Evolutionary conservation across 2,113 vertebrate species (phyloP).

Genomic region (Periophthalmus modestus): DNA sequence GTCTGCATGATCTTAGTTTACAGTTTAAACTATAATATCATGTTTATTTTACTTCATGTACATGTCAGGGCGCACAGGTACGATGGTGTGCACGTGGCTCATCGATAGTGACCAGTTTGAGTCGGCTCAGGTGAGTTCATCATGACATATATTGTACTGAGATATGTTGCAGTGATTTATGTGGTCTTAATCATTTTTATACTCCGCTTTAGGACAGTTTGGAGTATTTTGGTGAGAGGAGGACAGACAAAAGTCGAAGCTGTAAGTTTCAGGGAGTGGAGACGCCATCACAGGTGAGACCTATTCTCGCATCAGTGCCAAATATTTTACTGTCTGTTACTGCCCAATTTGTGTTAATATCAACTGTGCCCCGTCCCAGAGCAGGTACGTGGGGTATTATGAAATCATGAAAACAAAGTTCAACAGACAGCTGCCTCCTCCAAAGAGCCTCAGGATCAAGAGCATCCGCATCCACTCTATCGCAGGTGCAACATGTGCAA

Average conservation of each 20-base stretch:
- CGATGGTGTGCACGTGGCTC: constrained; percentile 89
- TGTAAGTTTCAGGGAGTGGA: constrained; percentile 94
- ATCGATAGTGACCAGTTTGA: constrained; percentile 87
- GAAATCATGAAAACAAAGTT: constrained; percentile 86
- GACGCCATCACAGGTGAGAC: constrained; percentile 91
- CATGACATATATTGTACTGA: not conserved
- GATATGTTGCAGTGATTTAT: not conserved
- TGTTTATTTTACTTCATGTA: not conserved
- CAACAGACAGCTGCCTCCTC: constrained; percentile 82
- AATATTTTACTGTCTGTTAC: not conserved
- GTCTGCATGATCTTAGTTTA: not conserved
- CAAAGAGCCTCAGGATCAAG: constrained; percentile 80
- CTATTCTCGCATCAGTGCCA: not conserved
- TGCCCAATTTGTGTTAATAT: not conserved
- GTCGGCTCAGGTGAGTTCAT: constrained; percentile 83
- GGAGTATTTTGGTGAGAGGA: constrained; percentile 89
- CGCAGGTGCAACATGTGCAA: constrained; percentile 79
- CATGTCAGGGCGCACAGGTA: constrained; percentile 89
- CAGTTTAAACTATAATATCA: not conserved
- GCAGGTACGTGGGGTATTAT: constrained; percentile 93
- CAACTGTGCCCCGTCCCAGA: constrained; percentile 71
- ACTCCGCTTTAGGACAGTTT: constrained; percentile 80
- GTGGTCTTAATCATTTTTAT: not conserved
- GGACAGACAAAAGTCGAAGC: constrained; percentile 88
- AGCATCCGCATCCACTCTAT: constrained; percentile 87